phyloP scores from a whole-genome alignment of 2,888 invertebrate species.

The Tenthredo livida region DNA sequence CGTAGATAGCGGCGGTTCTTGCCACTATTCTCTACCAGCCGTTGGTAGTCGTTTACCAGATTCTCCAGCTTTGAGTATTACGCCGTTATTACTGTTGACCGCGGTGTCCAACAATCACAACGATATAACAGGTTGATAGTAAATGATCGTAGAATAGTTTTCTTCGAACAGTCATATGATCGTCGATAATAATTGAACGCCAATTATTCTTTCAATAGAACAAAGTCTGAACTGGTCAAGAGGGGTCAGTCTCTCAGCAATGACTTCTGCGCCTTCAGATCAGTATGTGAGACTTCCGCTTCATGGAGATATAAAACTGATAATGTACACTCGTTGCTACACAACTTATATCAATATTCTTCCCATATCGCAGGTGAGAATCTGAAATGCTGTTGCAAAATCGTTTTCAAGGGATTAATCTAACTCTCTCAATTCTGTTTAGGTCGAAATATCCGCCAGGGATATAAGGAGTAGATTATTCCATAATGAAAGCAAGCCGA shows the following conservation, averaged over 20 bases:
- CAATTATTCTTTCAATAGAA: conserved; percentile 54
- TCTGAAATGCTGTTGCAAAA: too few relatives aligned
- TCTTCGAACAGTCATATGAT: conserved; percentile 13
- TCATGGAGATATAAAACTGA: conserved; percentile 82
- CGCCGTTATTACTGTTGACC: conserved; percentile 67
- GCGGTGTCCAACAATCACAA: conserved; percentile 54
- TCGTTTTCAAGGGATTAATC: not conserved
- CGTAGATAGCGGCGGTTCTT: conserved; percentile 80
- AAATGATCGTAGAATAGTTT: conserved; percentile 8
- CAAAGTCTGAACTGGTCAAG: conserved; percentile 68
- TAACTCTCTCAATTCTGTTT: conserved; percentile 62
- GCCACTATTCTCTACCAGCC: conserved; percentile 87
- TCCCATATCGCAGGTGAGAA: conserved; percentile 81
- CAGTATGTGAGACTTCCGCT: conserved; percentile 82
- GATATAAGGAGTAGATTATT: conserved; percentile 87
- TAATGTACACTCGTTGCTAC: conserved; percentile 79
- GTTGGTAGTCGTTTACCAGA: conserved; percentile 77
- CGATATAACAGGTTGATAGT: conserved; percentile 2
- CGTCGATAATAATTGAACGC: conserved; percentile 40
- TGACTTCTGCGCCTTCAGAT: conserved; percentile 72
- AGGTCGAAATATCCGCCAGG: conserved; percentile 89
- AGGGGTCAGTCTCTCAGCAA: conserved; percentile 66
- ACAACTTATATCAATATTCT: conserved; percentile 80
- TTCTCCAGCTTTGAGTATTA: conserved; percentile 59
- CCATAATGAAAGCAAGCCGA: conserved; percentile 62